Evolutionary conservation across 2,888 invertebrate species (phyloP), one percentile per base, ranked within the genome.

Genomic region (Drosophila buzzatii): DNA sequence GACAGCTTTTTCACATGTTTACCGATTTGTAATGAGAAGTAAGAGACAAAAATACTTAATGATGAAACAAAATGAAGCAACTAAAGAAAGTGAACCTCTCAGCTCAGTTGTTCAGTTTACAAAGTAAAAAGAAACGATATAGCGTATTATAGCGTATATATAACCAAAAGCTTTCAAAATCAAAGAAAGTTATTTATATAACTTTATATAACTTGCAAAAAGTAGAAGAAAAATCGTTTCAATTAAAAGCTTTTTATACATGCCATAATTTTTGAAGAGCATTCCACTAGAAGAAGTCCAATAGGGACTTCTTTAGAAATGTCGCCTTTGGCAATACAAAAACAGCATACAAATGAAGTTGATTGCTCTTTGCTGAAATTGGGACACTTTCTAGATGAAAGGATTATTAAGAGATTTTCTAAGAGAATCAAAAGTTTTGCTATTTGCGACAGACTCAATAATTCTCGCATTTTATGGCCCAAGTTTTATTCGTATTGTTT

Each of bases 361-460:
- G 70, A 76, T 70, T 53, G 57, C 53, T 60, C 59, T 58, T 58
- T 58, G 57, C 60, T 58, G 41, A 62, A 72, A 76, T 77, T 72
- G 63, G 53, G 27, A 68, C 76, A 76, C 63, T 68, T 62, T 64
- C 52, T 66, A 79, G 65, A 75, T 70, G 73, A 76, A 80, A 76
- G 76, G 79, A 79, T 80, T 79, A 80, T 73, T 76, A 80, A 68
- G 76, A 68, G 75, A 73, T 79, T 79, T 72, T 61, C 65, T 14
- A 68, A 51, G 65, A 66, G 69, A 67, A 70, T 79, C 73, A 79
- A 79, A 79, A 79, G 73, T 79, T 79, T 79, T 70, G 67, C 70
- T 63, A 79, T 79, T 79, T 79, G 56, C 72, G 45, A 72, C 65
- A 61, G 66, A 80, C 76, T 76, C 76, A 76, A 80, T 76, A 80